phyloP scores from a whole-genome alignment of 2,888 invertebrate species.

The Pandemis corylana region DNA sequence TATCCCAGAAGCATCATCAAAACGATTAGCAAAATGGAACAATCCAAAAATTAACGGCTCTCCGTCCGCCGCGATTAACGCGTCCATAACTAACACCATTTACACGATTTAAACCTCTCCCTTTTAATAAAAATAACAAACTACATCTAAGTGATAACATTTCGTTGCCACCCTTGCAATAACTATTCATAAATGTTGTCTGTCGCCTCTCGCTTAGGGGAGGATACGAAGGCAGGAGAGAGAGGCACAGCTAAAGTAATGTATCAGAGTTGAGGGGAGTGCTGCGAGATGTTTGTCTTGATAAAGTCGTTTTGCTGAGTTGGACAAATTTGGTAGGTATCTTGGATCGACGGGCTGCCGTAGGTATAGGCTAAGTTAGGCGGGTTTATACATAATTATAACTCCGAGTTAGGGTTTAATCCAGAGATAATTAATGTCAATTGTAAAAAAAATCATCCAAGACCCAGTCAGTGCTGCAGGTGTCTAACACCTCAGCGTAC shows the following conservation, averaged over 20 bases:
- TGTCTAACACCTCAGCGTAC: no score
- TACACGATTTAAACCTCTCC: constrained; percentile 7
- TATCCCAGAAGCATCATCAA: constrained; percentile 2
- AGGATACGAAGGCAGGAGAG: not conserved
- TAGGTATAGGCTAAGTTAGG: not conserved
- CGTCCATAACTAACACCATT: constrained; percentile 11
- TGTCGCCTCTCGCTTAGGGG: not conserved
- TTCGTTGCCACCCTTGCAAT: not conserved
- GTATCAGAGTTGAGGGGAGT: not conserved
- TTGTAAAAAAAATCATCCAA: no score
- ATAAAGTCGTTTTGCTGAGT: not conserved
- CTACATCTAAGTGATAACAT: constrained; percentile 4
- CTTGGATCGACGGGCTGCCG: not conserved
- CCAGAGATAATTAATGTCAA: no score
- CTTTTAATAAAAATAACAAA: constrained; percentile 10
- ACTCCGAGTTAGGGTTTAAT: no score
- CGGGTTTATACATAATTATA: no score
- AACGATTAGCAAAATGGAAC: constrained; percentile 14
- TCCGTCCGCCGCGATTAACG: not conserved
- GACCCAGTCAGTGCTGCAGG: no score
- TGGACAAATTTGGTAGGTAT: not conserved
- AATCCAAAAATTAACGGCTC: constrained; percentile 8
- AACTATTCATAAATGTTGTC: not conserved
- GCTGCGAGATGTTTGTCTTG: not conserved
- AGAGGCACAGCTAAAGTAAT: not conserved